phyloP scores from a whole-genome alignment of 1,140 invertebrate species.

The Microplitis mediator region DNA sequence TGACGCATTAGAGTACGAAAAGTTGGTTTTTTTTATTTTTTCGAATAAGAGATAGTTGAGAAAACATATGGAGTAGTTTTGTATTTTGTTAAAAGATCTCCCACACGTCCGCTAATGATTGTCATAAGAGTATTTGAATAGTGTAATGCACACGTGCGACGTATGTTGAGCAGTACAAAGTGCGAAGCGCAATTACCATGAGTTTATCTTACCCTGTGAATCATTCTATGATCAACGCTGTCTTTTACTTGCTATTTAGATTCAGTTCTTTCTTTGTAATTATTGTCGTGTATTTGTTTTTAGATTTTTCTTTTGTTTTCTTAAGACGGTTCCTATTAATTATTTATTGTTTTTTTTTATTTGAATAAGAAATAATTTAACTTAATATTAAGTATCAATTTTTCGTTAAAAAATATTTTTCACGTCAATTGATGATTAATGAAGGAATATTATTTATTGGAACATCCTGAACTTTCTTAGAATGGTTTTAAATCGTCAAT shows the following conservation, averaged over 20 bases:
- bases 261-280: neutral
- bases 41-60: neutral
- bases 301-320: too few species aligned
- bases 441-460: too few species aligned
- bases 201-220: slow-evolving; percentile 55
- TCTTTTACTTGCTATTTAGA: slow-evolving; percentile 44
- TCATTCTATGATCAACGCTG: slow-evolving; percentile 51
- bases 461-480: too few species aligned
- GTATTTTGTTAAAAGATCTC: neutral
- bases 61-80: neutral
- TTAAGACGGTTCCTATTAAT: too few species aligned
- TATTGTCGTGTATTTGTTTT: too few species aligned
- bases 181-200: slow-evolving; percentile 57
- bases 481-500: too few species aligned
- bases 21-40: neutral
- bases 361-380: too few species aligned
- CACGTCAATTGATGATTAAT: too few species aligned
- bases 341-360: too few species aligned
- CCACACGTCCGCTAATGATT: neutral
- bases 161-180: slow-evolving; percentile 50
- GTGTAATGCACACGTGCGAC: slow-evolving; percentile 39
- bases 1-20: neutral
- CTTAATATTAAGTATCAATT: too few species aligned
- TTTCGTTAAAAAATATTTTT: too few species aligned
- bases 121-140: neutral